A percentile compares a stretch with the other conserved stretches of the same genome.
Conservation (phyloP, 2,888 invertebrate species). For the Dilophus febrilis region DNA sequence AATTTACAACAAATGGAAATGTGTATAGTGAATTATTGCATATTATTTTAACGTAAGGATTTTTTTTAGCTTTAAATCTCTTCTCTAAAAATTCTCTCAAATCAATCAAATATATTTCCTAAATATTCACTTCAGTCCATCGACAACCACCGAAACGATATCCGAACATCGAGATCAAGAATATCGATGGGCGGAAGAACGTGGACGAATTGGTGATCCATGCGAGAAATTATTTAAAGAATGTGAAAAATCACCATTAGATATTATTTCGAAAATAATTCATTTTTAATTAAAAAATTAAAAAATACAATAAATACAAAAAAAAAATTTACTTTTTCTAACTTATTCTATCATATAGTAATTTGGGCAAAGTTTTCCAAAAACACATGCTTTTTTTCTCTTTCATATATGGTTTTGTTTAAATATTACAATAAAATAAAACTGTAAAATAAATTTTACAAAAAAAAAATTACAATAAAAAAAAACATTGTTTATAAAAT, state of each 20-base stretch:
- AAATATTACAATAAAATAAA: no score
- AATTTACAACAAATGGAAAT: conserved; percentile 49
- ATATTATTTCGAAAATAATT: conserved; percentile 16
- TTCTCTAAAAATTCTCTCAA: neutral
- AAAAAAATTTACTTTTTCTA: no score
- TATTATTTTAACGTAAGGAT: conserved; percentile 53
- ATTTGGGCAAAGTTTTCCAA: no score
- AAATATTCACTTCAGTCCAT: conserved; percentile 36
- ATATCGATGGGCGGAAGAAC: conserved; percentile 52
- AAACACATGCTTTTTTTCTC: no score
- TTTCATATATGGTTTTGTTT: no score
- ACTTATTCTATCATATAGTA: no score
- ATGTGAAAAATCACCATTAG: conserved; percentile 21
- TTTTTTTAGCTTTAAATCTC: conserved; percentile 5
- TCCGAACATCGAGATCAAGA: conserved; percentile 51
- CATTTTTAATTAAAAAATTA: neutral
- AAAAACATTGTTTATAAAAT: no score
- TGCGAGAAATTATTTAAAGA: conserved; percentile 20
- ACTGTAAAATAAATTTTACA: no score
- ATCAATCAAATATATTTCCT: no score
- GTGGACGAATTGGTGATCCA: conserved; percentile 34
- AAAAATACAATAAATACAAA: no score
- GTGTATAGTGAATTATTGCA: conserved; percentile 58
- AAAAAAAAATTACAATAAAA: no score
- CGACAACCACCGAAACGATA: conserved; percentile 44